Evolutionary conservation across 2,113 vertebrate species (phyloP).

Genomic region (Pyxicephalus adspersus): DNA sequence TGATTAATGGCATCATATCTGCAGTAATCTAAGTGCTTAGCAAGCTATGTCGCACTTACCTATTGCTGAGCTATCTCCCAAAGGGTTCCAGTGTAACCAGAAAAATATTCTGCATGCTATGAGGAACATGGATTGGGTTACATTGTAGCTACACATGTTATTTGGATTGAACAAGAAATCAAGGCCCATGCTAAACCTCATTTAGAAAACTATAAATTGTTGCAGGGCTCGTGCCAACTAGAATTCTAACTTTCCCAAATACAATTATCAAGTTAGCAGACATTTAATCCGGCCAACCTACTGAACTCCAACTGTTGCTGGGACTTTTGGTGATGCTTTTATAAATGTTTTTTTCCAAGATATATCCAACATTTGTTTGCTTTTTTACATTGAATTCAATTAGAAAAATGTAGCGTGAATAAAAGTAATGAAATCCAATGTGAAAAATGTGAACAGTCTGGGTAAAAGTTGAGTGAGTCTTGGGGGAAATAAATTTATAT

Average conservation of each 20-base stretch:
- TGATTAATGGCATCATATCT: background rate
- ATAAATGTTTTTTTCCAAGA: too few species aligned
- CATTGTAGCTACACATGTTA: conserved; percentile 11
- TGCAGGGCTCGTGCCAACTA: background rate
- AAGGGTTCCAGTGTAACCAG: background rate
- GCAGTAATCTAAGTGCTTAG: background rate
- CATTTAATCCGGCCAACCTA: too few species aligned
- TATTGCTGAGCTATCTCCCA: background rate
- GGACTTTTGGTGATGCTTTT: too few species aligned
- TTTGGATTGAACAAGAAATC: conserved; percentile 17
- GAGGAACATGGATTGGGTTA: background rate
- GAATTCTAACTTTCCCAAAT: background rate
- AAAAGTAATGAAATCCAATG: too few species aligned
- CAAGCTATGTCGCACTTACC: background rate
- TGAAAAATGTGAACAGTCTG: too few species aligned
- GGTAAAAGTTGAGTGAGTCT: too few species aligned
- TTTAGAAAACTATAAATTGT: conserved; percentile 20
- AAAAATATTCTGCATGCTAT: background rate
- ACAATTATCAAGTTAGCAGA: conserved; percentile 9
- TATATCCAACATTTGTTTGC: too few species aligned
- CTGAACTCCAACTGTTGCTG: too few species aligned
- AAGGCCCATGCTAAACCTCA: background rate
- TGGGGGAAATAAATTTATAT: too few species aligned
- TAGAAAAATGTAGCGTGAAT: too few species aligned
- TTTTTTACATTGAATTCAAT: too few species aligned